Conservation (phyloP, 2,888 invertebrate species). For the Microctonus brassicae region DNA sequence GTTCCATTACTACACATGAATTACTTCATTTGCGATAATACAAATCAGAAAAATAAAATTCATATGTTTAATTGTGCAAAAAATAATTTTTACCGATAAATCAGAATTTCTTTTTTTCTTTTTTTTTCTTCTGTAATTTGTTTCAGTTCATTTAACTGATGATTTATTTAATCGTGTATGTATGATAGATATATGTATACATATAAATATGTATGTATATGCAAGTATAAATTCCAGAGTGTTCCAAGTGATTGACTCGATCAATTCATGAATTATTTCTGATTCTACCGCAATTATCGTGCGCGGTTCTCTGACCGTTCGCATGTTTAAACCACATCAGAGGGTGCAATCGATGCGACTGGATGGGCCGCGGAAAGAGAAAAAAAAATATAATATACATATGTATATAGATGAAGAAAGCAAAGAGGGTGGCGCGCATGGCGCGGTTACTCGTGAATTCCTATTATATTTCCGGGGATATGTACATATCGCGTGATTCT, state of each 20-base stretch:
- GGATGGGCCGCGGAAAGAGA: slow-evolving; percentile 44
- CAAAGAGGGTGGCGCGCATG: slow-evolving; percentile 17
- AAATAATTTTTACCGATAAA: neutral
- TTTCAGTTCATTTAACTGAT: neutral
- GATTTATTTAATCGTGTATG: neutral
- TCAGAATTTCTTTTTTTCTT: neutral
- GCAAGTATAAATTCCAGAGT: neutral
- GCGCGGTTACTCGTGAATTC: slow-evolving; percentile 52
- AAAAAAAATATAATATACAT: slow-evolving; percentile 27
- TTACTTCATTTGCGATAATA: neutral
- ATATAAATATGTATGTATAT: neutral
- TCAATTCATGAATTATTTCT: slow-evolving; percentile 15
- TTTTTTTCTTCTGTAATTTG: neutral
- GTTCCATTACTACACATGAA: neutral
- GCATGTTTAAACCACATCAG: slow-evolving; percentile 52
- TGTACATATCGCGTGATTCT: slow-evolving; percentile 61
- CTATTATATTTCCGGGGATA: slow-evolving; percentile 61
- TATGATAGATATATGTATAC: neutral
- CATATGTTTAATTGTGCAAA: neutral
- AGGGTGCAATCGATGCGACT: slow-evolving; percentile 48
- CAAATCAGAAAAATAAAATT: neutral
- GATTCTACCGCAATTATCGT: neutral
- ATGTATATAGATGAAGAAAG: slow-evolving; percentile 23
- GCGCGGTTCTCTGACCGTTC: slow-evolving; percentile 44
- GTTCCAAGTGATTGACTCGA: slow-evolving; percentile 11